Conservation (phyloP, 2,797 vertebrate species). For the Micropoecilia bifurca region DNA sequence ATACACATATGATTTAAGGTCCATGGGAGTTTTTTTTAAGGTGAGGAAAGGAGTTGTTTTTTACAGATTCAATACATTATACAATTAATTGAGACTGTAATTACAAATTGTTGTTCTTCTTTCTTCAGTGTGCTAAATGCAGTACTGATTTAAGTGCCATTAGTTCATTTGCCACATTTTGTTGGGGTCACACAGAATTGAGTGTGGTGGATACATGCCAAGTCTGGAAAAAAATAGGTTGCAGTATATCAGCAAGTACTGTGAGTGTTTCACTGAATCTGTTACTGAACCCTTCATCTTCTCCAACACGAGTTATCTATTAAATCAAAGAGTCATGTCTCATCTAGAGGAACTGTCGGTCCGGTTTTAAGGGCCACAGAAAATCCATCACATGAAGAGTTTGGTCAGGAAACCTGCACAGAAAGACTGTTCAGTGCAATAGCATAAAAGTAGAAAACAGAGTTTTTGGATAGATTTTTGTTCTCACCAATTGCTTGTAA, state of each 20-base stretch:
- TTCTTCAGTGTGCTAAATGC: not conserved
- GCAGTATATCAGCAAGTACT: constrained; percentile 44
- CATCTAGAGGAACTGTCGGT: constrained; percentile 25
- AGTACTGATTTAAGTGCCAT: not conserved
- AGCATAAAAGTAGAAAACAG: not conserved
- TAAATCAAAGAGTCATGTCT: constrained; percentile 30
- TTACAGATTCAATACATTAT: not conserved
- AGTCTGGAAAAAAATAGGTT: constrained; percentile 35
- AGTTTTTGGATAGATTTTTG: not conserved
- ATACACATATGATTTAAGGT: constrained; percentile 15
- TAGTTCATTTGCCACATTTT: constrained; percentile 32
- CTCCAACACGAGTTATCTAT: constrained; percentile 38
- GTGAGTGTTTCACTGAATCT: constrained; percentile 39
- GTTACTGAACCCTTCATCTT: constrained; percentile 48
- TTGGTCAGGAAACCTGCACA: not conserved
- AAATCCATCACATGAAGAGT: not conserved
- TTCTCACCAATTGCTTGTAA: not conserved
- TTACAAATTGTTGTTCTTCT: not conserved
- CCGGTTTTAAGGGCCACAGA: constrained; percentile 4
- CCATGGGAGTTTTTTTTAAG: not conserved
- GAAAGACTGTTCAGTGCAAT: constrained; percentile 1
- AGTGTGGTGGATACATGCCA: constrained; percentile 32
- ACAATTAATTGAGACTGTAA: not conserved
- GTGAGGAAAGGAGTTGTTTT: not conserved
- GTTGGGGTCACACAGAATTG: constrained; percentile 39